Percentiles rank a stretch among this genome's conserved stretches.
These are phyloP conservation scores for Pterocles gutturalis DNA, from an alignment of 2,113 vertebrate genomes.

Conservation along the genomic window DNA sequence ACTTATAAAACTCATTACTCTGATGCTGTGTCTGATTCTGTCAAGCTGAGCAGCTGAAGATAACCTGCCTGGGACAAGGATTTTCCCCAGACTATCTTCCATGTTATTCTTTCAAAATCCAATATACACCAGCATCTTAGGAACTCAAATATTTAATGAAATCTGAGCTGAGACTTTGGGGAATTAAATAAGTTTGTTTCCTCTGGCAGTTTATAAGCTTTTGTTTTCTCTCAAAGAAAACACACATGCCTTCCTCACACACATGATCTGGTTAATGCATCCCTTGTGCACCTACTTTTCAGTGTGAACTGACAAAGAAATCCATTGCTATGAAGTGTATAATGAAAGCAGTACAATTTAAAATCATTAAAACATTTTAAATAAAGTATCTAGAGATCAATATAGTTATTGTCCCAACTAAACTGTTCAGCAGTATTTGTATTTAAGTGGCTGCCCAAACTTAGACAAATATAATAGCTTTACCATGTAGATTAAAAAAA, in stretches of 20 bases:
- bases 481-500: not conserved
- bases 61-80: not conserved
- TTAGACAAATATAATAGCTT: slow-evolving; percentile 38
- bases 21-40: not conserved
- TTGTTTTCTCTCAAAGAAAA: not conserved
- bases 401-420: not conserved
- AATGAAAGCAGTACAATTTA: not conserved
- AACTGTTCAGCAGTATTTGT: not conserved
- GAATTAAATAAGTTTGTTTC: not conserved
- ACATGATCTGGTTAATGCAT: not conserved
- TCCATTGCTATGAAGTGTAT: not conserved
- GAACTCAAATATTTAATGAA: slow-evolving; percentile 11
- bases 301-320: not conserved
- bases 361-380: not conserved
- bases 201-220: not conserved
- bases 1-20: not conserved
- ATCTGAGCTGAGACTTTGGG: not conserved
- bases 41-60: not conserved
- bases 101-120: not conserved
- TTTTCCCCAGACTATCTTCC: not conserved
- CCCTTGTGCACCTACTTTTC: not conserved
- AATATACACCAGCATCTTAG: not conserved
- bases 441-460: not conserved
- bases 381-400: not conserved
- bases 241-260: not conserved